Evolutionary conservation across 2,797 vertebrate genomes (phyloP).

Genomic region (Oreochromis grahami): DNA sequence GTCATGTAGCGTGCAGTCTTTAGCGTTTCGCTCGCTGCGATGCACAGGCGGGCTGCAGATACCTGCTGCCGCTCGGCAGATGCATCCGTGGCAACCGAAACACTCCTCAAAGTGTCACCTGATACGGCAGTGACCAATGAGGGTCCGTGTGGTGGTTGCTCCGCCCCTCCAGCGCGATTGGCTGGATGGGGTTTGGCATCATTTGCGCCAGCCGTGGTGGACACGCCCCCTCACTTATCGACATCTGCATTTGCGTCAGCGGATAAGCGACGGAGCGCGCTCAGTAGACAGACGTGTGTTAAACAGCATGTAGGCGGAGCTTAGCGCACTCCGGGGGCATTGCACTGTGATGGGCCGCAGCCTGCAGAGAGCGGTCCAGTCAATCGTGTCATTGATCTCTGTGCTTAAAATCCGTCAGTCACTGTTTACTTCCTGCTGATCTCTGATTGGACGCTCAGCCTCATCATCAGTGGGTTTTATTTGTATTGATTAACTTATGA

Average conservation of each 20-base stretch:
- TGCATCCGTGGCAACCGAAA: background rate
- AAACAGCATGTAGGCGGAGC: background rate
- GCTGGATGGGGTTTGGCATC: background rate
- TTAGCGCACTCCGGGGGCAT: background rate
- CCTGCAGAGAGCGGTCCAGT: background rate
- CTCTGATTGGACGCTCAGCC: background rate
- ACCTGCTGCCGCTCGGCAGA: background rate
- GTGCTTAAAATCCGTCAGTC: background rate
- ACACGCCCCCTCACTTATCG: background rate
- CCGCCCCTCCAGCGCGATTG: background rate
- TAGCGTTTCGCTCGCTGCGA: background rate
- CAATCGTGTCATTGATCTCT: background rate
- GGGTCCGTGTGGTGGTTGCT: background rate
- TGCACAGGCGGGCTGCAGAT: background rate
- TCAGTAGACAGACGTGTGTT: background rate
- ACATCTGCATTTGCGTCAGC: background rate
- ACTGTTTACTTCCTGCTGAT: background rate
- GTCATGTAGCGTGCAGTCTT: background rate
- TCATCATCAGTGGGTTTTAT: background rate
- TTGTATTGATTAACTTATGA: constrained; percentile 4
- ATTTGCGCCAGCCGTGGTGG: fast-evolving
- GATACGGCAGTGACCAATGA: background rate
- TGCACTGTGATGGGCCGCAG: background rate
- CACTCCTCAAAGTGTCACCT: background rate
- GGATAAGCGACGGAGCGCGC: background rate